Evolutionary conservation across 1,140 invertebrate species (phyloP).

Genomic region (Steinernema khuongi): DNA sequence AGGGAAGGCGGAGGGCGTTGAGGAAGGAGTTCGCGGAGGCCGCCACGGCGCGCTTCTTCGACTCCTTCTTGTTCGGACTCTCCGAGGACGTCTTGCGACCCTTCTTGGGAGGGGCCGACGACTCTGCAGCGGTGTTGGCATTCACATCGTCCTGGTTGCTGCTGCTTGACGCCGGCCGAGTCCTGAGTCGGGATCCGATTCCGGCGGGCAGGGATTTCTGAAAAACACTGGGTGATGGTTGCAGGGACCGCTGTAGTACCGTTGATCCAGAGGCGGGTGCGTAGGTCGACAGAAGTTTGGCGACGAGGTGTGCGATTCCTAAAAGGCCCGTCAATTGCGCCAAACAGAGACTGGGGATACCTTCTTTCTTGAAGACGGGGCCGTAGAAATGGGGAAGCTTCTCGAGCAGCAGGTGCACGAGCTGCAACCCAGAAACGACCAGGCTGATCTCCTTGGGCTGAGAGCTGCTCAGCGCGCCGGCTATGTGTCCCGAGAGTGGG

Average conservation of each 20-base stretch:
- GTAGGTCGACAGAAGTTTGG: conserved; percentile 19
- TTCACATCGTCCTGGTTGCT: not conserved
- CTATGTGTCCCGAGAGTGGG: conserved; percentile 37
- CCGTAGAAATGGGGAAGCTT: conserved; percentile 51
- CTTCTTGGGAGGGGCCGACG: not conserved
- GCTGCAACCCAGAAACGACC: conserved; percentile 47
- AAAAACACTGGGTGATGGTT: not conserved
- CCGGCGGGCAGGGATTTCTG: not conserved
- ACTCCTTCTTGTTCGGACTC: conserved; percentile 23
- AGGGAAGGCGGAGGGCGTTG: conserved; percentile 24
- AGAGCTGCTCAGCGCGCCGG: conserved; percentile 27
- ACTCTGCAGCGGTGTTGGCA: not conserved
- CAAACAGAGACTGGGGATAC: conserved; percentile 22
- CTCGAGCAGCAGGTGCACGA: conserved; percentile 48
- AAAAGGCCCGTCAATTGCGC: not conserved
- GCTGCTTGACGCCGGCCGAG: not conserved
- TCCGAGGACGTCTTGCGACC: not conserved
- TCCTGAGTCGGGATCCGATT: not conserved
- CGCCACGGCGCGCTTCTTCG: conserved; percentile 18
- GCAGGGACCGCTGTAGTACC: not conserved
- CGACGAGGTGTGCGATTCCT: conserved; percentile 25
- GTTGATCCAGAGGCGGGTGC: not conserved
- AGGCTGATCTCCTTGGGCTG: conserved; percentile 44
- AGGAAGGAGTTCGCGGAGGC: conserved; percentile 26
- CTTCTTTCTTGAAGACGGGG: conserved; percentile 52